Conservation (phyloP, 2,797 vertebrate genomes). For the Spatula clypeata region DNA sequence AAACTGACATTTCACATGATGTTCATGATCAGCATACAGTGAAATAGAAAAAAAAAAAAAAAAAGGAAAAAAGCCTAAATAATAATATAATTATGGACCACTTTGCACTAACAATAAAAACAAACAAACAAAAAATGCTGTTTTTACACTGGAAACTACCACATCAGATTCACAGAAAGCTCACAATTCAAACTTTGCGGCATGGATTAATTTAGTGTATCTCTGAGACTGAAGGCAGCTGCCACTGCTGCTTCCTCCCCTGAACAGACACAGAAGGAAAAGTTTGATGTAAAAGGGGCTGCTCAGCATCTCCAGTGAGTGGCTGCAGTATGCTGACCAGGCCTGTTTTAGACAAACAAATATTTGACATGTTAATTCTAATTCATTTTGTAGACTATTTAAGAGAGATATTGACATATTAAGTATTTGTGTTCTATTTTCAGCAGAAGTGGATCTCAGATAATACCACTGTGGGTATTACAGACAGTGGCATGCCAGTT, state of each 20-base stretch:
- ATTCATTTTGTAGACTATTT: too few relatives aligned
- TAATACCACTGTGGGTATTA: neutral
- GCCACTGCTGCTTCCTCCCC: neutral
- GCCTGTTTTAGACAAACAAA: neutral
- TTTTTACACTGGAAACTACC: neutral
- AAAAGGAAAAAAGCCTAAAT: neutral
- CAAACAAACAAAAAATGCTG: too few relatives aligned
- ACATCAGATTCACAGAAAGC: neutral
- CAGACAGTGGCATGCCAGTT: neutral
- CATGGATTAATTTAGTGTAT: neutral
- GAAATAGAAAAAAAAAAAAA: neutral
- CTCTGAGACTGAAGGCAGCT: neutral
- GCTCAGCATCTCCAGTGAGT: too few relatives aligned
- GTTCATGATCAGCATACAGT: neutral
- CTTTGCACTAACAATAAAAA: neutral
- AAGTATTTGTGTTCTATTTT: neutral
- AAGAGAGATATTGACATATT: neutral
- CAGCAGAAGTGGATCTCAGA: neutral
- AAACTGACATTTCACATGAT: neutral
- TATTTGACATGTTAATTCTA: neutral
- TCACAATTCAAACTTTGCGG: neutral
- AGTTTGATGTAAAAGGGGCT: neutral
- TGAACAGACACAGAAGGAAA: neutral
- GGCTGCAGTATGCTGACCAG: neutral
- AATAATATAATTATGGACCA: neutral